Percentiles rank a stretch among this genome's conserved stretches.
These are phyloP conservation scores for Pseudorectes ferrugineus DNA, from an alignment of 2,113 vertebrate species.

Conservation along the genomic window DNA sequence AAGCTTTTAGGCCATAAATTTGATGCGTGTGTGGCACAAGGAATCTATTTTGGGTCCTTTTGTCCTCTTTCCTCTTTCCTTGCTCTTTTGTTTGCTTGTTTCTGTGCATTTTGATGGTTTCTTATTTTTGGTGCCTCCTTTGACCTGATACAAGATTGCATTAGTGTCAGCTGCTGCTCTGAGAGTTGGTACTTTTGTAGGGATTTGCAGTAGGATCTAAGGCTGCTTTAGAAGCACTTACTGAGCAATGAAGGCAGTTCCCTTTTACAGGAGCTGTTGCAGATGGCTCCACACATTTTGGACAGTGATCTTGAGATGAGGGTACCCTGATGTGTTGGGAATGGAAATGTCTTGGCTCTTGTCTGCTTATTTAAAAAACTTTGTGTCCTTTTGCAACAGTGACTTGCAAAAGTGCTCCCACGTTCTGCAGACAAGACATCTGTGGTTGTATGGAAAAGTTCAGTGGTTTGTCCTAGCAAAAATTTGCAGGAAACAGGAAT, in stretches of 20 bases:
- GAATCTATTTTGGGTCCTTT: background rate
- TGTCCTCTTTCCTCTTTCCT: background rate
- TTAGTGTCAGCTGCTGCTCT: background rate
- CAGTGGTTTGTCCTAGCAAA: background rate
- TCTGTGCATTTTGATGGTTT: background rate
- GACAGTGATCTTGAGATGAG: background rate
- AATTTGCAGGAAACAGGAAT: background rate
- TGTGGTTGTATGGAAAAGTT: background rate
- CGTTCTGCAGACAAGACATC: background rate
- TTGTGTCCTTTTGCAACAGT: background rate
- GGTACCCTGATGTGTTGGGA: background rate
- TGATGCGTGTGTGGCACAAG: background rate
- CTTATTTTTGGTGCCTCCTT: background rate
- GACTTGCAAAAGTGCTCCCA: background rate
- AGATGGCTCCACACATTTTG: rapidly evolving
- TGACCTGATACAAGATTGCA: background rate
- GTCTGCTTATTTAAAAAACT: background rate
- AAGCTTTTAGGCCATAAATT: background rate
- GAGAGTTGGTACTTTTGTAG: background rate
- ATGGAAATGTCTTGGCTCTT: background rate
- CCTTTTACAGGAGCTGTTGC: background rate
- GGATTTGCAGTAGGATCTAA: background rate
- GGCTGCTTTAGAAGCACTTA: background rate
- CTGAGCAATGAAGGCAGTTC: background rate
- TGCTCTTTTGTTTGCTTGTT: background rate